These are phyloP conservation scores for Agrochola lota DNA, from an alignment of 2,888 invertebrate genomes.

Conservation along the genomic window DNA sequence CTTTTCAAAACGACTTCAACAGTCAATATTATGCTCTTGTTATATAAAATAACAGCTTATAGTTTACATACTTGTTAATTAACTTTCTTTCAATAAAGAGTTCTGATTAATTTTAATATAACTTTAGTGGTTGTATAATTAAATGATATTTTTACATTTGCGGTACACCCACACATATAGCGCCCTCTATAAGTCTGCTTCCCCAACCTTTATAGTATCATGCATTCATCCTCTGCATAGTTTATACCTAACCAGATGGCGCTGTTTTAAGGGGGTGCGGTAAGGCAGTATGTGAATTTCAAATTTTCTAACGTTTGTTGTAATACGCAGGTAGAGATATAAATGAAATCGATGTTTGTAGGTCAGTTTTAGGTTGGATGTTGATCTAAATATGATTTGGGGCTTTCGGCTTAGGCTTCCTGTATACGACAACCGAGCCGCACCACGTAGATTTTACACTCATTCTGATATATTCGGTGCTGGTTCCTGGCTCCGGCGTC, in stretches of 20 bases:
- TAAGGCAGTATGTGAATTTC: neutral
- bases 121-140: neutral
- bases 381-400: neutral
- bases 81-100: neutral
- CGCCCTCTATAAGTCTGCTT: neutral
- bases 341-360: neutral
- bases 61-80: neutral
- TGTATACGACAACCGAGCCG: too few species aligned
- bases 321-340: neutral
- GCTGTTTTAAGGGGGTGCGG: neutral
- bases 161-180: neutral
- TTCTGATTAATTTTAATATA: neutral
- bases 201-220: neutral
- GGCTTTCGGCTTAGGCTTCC: neutral
- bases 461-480: too few species aligned
- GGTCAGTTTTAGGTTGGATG: neutral
- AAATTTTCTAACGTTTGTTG: neutral
- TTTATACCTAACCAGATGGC: conserved; percentile 18
- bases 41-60: neutral
- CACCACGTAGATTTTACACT: too few species aligned
- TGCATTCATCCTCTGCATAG: neutral
- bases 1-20: neutral
- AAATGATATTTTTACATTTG: neutral
- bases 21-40: neutral
- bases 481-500: too few species aligned